Base-by-base conservation (phyloP, 1,140 invertebrate species). In the Ips nitidus region DNA sequence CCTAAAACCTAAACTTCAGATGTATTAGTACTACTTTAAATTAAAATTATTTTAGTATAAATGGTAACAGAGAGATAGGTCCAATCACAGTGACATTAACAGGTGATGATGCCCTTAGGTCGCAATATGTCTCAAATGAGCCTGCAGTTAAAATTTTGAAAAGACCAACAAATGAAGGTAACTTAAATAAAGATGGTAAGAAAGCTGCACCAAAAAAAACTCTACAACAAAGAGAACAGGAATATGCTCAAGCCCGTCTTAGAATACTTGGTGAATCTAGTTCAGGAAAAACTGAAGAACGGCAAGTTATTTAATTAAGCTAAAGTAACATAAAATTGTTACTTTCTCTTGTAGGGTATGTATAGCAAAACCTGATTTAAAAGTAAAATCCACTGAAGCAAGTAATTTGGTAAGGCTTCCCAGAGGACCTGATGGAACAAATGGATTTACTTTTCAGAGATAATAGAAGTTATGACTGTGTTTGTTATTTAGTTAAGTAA, bases 71-170 rank as follows among this genome's bases (percentile, higher is more conserved):
- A 43, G 74, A 77, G 42, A 75, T 69, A 55, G 66, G 72, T 61
- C 74, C 77, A 56, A 72, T 80, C 52, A 77, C 76, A 65, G 76
- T 81, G 38, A 77, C 78, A 61, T 64, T 81, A 61, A 77, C 75
- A 37, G 78, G 79, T 41, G 80, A 81, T 41, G 80, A 81, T 74
- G 79, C 79, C 53, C 75, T 80, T 69, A 73, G 80, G 72, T 76
- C 79, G 60, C 79, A 80, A 59, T 80, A 79, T 70, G 84, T 85
- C 69, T 85, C 88, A 74, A 88, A 88, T 69, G 89, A 88, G 79
- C 90, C 91, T 69, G 88, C 90, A 66, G 91, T 94, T 38, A 91
- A 91, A 80, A 94, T 94, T 71, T 81, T 94, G 53, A 92, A 93
- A 75, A 83, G 92, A 74, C 92, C 92, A 58, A 84, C 83, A 4